Percentiles rank a stretch among this genome's conserved stretches.
phyloP scores from a whole-genome alignment of 2,113 vertebrate species.

The Cyprinodon brontotheroides region DNA sequence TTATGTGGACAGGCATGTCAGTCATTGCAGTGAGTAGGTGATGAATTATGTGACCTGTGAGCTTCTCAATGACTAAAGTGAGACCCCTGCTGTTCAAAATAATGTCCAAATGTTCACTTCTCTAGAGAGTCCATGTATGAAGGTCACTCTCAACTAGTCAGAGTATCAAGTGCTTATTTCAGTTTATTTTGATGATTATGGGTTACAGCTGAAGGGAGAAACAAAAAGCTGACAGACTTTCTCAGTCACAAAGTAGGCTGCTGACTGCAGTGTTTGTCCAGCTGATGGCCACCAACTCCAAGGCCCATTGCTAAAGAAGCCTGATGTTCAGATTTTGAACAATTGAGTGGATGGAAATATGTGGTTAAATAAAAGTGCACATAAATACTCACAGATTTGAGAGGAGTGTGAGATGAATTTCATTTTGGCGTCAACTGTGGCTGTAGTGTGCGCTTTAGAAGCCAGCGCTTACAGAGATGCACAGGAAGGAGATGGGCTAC shows the following conservation, averaged over 20 bases:
- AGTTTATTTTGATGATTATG: background rate
- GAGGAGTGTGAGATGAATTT: background rate
- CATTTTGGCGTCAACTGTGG: background rate
- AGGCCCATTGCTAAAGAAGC: no score
- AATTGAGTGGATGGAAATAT: no score
- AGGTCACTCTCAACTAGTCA: background rate
- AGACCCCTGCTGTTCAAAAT: slow-evolving; percentile 63
- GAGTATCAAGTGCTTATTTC: background rate
- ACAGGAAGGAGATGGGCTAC: no score
- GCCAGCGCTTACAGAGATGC: no score
- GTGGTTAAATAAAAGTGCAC: no score
- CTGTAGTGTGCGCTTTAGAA: background rate
- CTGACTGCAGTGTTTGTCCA: no score
- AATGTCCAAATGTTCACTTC: slow-evolving; percentile 12
- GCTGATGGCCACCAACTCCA: no score
- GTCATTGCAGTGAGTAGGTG: slow-evolving; percentile 51
- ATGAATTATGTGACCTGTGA: slow-evolving; percentile 20
- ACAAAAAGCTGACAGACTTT: background rate
- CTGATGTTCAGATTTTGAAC: no score
- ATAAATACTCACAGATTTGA: no score
- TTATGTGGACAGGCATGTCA: slow-evolving; percentile 13
- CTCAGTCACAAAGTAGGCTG: no score
- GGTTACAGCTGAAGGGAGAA: no score
- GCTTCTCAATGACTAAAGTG: slow-evolving; percentile 36
- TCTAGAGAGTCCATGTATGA: background rate